phyloP scores from a whole-genome alignment of 2,888 invertebrate species.

The Leucoptera coffeella region DNA sequence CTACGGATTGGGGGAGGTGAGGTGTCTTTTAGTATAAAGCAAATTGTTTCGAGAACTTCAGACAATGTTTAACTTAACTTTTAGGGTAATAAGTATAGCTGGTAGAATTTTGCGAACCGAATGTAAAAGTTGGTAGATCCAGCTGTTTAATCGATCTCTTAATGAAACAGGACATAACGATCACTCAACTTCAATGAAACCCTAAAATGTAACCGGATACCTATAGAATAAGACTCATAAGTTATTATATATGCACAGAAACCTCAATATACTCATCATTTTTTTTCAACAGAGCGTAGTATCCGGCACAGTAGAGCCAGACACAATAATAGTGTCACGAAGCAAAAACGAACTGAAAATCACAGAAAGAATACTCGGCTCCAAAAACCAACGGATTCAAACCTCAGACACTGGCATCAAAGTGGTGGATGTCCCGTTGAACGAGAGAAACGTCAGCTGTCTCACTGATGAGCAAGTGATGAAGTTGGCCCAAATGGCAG shows the following conservation, averaged over 20 bases:
- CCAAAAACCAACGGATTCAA: constrained; percentile 45
- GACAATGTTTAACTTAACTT: no score
- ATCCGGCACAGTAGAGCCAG: constrained; percentile 71
- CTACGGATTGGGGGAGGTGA: constrained; percentile 79
- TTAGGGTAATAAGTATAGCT: no score
- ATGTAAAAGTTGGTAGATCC: no score
- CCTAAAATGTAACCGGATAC: no score
- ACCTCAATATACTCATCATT: constrained; percentile 2
- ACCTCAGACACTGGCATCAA: constrained; percentile 27
- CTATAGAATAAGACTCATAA: no score
- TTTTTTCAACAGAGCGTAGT: constrained; percentile 62
- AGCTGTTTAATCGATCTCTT: no score
- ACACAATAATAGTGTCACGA: constrained; percentile 58
- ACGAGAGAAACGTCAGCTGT: constrained; percentile 37
- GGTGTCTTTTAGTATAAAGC: no score
- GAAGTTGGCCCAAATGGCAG: constrained; percentile 21
- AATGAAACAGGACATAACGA: no score
- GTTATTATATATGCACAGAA: constrained; percentile 2
- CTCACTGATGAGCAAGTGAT: constrained; percentile 28
- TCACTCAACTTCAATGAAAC: no score
- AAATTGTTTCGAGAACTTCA: no score
- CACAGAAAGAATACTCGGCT: constrained; percentile 34
- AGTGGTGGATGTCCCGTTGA: constrained; percentile 24
- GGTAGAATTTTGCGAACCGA: no score
- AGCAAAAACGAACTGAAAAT: constrained; percentile 37